phyloP scores from a whole-genome alignment of 2,888 invertebrate species.

The Bombyx huttoni region DNA sequence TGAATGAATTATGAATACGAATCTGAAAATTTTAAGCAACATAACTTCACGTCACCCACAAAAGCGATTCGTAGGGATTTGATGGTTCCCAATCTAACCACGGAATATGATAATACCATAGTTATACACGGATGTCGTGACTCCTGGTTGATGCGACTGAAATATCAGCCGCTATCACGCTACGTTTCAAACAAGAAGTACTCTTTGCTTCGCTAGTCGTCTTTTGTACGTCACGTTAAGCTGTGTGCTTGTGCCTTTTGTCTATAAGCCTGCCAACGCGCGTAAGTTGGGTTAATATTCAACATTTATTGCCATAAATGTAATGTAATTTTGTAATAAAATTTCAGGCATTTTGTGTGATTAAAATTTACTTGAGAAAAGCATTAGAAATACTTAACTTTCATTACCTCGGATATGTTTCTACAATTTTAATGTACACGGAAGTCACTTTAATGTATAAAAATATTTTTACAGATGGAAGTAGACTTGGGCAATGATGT shows the following conservation, averaged over 20 bases:
- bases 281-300: slow-evolving; percentile 11
- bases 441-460: neutral
- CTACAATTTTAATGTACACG: too few relatives aligned
- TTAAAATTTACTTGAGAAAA: too few relatives aligned
- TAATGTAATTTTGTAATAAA: too few relatives aligned
- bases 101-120: slow-evolving; percentile 28
- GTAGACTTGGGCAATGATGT: slow-evolving; percentile 75
- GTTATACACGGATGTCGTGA: slow-evolving; percentile 46
- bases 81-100: neutral
- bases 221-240: slow-evolving; percentile 42
- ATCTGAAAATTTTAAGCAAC: neutral
- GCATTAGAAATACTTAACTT: too few relatives aligned
- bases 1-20: too few relatives aligned
- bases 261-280: slow-evolving; percentile 7
- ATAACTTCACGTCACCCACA: neutral
- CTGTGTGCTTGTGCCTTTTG: slow-evolving; percentile 23
- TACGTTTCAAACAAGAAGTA: slow-evolving; percentile 40
- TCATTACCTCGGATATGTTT: too few relatives aligned
- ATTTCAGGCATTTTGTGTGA: too few relatives aligned
- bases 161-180: slow-evolving; percentile 58
- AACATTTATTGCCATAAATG: too few relatives aligned
- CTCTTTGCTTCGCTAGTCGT: slow-evolving; percentile 40
- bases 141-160: slow-evolving; percentile 37
- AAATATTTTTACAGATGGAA: slow-evolving; percentile 59
- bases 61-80: neutral